Conservation (phyloP, 2,888 invertebrate genomes). For the Heteropelma amictum region DNA sequence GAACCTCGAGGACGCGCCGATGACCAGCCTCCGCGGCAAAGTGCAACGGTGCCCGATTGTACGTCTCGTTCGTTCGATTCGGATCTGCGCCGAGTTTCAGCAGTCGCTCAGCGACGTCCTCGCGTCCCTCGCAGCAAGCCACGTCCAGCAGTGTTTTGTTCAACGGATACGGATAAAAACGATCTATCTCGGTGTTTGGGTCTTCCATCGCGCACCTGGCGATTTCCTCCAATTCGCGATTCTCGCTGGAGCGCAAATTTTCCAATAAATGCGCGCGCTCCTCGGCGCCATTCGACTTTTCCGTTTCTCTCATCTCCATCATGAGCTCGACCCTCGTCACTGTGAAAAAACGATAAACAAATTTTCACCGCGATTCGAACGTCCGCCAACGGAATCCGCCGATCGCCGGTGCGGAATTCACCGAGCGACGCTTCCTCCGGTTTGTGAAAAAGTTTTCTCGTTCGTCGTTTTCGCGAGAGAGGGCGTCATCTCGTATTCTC, state of each 20-base stretch:
- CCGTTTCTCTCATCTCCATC: slow-evolving; percentile 15
- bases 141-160: slow-evolving; percentile 82
- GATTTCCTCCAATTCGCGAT: slow-evolving; percentile 61
- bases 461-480: too few species aligned
- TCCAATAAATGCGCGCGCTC: slow-evolving; percentile 53
- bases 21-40: slow-evolving; percentile 81
- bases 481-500: too few species aligned
- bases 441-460: too few species aligned
- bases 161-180: slow-evolving; percentile 81
- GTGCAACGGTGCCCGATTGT: slow-evolving; percentile 83
- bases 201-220: slow-evolving; percentile 54
- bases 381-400: too few species aligned
- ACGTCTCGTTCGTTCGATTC: slow-evolving; percentile 80
- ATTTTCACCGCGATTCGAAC: too few species aligned
- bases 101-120: slow-evolving; percentile 81
- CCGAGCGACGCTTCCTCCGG: too few species aligned
- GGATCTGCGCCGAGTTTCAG: slow-evolving; percentile 81
- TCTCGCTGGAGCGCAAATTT: slow-evolving; percentile 52
- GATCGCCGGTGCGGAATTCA: too few species aligned
- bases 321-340: slow-evolving; percentile 53
- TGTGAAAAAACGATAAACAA: background rate
- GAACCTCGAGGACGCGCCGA: slow-evolving; percentile 60
- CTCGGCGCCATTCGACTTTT: background rate
- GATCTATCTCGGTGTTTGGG: slow-evolving; percentile 78
- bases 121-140: slow-evolving; percentile 80